A percentile compares a stretch with the other conserved stretches of the same genome.
These are phyloP conservation scores for Damaliscus lunatus DNA, from an alignment of 2,113 vertebrate species.

Conservation along the genomic window DNA sequence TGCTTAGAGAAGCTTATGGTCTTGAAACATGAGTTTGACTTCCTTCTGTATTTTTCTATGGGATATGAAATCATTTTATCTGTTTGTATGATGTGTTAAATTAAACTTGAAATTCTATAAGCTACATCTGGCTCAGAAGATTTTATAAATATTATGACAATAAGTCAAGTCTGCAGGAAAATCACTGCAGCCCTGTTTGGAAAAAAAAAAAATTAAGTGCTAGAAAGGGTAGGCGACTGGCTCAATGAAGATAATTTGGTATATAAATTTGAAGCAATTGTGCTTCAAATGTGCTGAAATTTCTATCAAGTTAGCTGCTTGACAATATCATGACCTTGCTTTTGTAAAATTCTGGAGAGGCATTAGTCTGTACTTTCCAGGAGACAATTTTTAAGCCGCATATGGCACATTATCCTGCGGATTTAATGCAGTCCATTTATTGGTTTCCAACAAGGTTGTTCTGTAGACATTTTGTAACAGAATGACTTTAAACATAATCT, in stretches of 20 bases:
- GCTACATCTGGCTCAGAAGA: slow-evolving; percentile 58
- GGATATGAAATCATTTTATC: slow-evolving; percentile 36
- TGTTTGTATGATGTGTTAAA: slow-evolving; percentile 70
- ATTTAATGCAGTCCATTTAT: neutral
- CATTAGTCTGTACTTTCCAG: neutral
- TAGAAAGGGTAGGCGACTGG: neutral
- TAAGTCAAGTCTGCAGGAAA: neutral
- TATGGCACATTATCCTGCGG: neutral
- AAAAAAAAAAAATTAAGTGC: neutral
- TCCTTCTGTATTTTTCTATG: slow-evolving; percentile 36
- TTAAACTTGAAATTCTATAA: slow-evolving; percentile 75
- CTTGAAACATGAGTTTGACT: slow-evolving; percentile 32
- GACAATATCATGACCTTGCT: neutral
- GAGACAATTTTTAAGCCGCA: neutral
- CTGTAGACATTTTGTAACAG: neutral
- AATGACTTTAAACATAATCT: neutral
- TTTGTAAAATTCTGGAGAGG: neutral
- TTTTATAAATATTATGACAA: slow-evolving; percentile 70
- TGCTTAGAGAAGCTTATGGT: slow-evolving; percentile 46
- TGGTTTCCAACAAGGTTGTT: neutral
- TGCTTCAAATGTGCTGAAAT: neutral
- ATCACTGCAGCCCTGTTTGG: neutral
- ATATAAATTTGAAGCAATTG: neutral
- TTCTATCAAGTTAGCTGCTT: neutral
- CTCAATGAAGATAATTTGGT: neutral